A percentile compares a stretch with the other conserved stretches of the same genome.
Conservation (phyloP, 2,113 vertebrate genomes). For the Tupaia chinensis region DNA sequence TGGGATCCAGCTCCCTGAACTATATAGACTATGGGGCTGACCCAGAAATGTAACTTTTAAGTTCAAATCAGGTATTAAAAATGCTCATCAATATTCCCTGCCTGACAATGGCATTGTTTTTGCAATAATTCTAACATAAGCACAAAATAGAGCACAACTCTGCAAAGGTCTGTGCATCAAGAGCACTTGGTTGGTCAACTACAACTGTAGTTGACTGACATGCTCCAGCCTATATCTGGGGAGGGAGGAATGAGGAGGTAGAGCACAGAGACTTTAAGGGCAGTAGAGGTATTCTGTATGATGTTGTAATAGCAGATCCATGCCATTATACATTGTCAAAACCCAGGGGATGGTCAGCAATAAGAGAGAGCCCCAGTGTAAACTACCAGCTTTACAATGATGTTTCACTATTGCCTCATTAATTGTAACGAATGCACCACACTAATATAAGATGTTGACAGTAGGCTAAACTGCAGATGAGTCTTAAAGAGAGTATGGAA, state of each 20-base stretch:
- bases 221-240: background rate
- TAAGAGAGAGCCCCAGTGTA: background rate
- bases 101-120: background rate
- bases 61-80: slow-evolving; percentile 7
- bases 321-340: background rate
- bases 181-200: background rate
- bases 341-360: background rate
- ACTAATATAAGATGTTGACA: background rate
- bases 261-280: background rate
- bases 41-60: slow-evolving; percentile 1
- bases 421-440: background rate
- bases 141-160: background rate
- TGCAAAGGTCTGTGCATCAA: background rate
- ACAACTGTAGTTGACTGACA: background rate
- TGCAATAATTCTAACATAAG: background rate
- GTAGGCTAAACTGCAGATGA: background rate
- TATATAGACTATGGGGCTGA: no score
- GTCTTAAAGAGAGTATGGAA: background rate
- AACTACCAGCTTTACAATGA: background rate
- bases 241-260: background rate
- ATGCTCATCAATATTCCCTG: background rate
- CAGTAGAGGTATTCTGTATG: background rate
- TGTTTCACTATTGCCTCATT: background rate
- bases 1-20: no score
- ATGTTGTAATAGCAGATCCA: background rate